Percentiles rank a stretch among this genome's conserved stretches.
These are phyloP conservation scores for Sinosuthora webbiana DNA, from an alignment of 2,113 vertebrate species.

Conservation along the genomic window DNA sequence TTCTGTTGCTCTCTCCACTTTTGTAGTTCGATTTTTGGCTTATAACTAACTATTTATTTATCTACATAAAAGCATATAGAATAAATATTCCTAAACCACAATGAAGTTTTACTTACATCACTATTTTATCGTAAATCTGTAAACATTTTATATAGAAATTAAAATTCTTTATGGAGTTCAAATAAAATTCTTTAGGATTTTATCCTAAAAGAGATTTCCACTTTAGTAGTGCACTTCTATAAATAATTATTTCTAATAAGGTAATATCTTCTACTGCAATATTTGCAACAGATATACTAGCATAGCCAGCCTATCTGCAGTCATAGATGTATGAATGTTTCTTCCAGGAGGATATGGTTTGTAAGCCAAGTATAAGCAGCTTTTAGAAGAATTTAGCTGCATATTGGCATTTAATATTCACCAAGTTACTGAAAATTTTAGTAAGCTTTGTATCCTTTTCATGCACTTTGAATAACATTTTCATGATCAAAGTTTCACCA, in stretches of 20 bases:
- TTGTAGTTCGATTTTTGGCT: background rate
- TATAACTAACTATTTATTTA: background rate
- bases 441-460: background rate
- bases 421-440: background rate
- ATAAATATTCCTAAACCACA: background rate
- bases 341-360: background rate
- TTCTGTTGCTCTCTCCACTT: background rate
- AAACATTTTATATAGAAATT: background rate
- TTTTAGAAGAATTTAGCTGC: background rate
- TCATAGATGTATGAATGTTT: background rate
- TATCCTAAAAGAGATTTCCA: background rate
- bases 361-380: background rate
- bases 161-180: background rate
- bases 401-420: background rate
- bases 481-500: background rate
- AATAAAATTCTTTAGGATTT: background rate
- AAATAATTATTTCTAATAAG: background rate
- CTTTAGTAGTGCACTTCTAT: background rate
- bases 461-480: background rate
- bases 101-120: background rate
- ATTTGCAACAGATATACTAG: background rate
- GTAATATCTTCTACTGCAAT: background rate
- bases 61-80: background rate
- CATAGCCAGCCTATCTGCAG: background rate
- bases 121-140: background rate